A percentile compares a stretch with the other conserved stretches of the same genome.
These are phyloP conservation scores for Arvicanthis niloticus DNA, from an alignment of 2,113 vertebrate species.

Conservation along the genomic window DNA sequence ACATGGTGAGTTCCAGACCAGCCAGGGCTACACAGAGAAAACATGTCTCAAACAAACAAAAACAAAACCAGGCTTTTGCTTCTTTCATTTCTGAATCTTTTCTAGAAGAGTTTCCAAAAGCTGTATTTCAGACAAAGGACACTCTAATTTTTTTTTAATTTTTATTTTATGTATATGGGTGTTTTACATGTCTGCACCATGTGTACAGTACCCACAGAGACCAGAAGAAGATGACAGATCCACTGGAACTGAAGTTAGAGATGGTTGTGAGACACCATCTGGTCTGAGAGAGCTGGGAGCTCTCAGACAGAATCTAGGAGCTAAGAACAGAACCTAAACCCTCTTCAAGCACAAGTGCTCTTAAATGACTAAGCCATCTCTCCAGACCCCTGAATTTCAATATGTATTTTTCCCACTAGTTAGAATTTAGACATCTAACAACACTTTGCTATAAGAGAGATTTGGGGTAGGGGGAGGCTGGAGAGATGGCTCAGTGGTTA, in stretches of 20 bases:
- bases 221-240: not conserved
- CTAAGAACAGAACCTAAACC: not conserved
- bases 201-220: not conserved
- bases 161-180: not conserved
- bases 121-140: conserved; percentile 48
- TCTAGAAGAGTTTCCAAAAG: conserved; percentile 59
- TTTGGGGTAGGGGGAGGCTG: not conserved
- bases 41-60: not conserved
- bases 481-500: too few species aligned
- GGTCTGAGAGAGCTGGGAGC: not conserved
- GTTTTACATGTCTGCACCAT: not conserved
- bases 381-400: not conserved
- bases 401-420: not conserved
- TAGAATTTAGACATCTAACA: not conserved
- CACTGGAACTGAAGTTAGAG: not conserved
- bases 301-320: not conserved
- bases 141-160: not conserved
- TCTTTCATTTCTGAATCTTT: conserved; percentile 55
- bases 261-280: not conserved
- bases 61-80: not conserved
- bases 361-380: not conserved
- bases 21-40: not conserved
- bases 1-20: not conserved
- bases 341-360: not conserved
- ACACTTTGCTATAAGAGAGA: not conserved